phyloP scores from a whole-genome alignment of 2,888 invertebrate genomes.

The Chelonus formosanus region DNA sequence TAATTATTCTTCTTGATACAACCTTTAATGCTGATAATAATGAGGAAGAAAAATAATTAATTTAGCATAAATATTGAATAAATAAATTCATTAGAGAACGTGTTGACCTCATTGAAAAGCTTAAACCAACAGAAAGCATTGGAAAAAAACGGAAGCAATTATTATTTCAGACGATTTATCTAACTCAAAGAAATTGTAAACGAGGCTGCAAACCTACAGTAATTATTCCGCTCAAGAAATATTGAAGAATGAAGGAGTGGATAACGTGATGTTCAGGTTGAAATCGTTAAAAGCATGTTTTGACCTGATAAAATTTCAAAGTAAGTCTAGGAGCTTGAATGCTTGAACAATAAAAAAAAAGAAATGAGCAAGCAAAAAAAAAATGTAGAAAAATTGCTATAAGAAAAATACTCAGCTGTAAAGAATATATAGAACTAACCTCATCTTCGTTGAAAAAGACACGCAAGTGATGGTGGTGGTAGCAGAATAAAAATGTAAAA shows the following conservation, averaged over 20 bases:
- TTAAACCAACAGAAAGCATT: too few species aligned
- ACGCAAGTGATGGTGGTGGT: slow-evolving; percentile 6
- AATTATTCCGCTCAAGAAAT: slow-evolving; percentile 7
- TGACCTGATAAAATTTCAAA: slow-evolving; percentile 30
- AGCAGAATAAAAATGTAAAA: slow-evolving; percentile 35
- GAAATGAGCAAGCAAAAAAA: slow-evolving; percentile 7
- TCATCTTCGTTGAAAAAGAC: slow-evolving; percentile 5
- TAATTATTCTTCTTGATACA: too few species aligned
- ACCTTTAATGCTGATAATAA: too few species aligned
- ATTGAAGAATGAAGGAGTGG: not conserved
- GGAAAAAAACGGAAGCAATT: too few species aligned
- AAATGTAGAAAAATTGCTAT: slow-evolving; percentile 9
- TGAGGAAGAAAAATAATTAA: too few species aligned
- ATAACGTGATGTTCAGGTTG: not conserved
- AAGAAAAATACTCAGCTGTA: slow-evolving; percentile 11
- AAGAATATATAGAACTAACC: slow-evolving; percentile 11
- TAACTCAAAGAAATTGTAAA: not conserved
- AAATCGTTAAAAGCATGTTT: slow-evolving; percentile 14
- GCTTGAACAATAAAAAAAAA: slow-evolving; percentile 14
- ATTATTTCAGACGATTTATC: not conserved
- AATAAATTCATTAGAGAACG: too few species aligned
- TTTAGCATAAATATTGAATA: too few species aligned
- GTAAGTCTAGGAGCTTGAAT: not conserved
- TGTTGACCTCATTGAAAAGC: too few species aligned
- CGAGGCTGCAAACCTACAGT: not conserved